These are phyloP conservation scores for Epinotia ramella DNA, from an alignment of 2,888 invertebrate species.

Conservation along the genomic window DNA sequence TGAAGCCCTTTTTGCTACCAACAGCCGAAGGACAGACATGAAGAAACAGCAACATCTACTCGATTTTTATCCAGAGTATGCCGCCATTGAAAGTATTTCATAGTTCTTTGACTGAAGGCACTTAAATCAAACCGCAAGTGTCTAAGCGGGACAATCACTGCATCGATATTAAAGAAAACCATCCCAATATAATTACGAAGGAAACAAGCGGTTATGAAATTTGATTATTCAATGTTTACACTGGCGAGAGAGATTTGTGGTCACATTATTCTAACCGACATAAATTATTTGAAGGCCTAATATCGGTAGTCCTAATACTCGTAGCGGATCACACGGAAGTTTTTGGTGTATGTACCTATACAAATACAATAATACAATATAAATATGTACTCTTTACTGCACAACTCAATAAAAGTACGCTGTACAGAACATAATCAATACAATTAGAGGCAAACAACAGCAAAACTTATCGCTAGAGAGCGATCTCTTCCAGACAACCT, in stretches of 20 bases:
- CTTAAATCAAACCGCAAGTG: slow-evolving; percentile 34
- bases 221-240: slow-evolving; percentile 41
- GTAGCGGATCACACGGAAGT: too few relatives aligned
- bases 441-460: too few relatives aligned
- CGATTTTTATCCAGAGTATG: too few relatives aligned
- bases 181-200: slow-evolving; percentile 37
- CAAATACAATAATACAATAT: background rate
- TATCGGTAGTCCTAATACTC: too few relatives aligned
- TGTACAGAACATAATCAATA: too few relatives aligned
- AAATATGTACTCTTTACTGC: too few relatives aligned
- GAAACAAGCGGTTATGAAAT: slow-evolving; percentile 37
- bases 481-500: too few relatives aligned
- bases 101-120: slow-evolving; percentile 6
- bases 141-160: slow-evolving; percentile 35
- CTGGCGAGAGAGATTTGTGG: slow-evolving; percentile 14
- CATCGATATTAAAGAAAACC: slow-evolving; percentile 35
- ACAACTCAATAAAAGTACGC: too few relatives aligned
- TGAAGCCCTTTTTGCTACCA: too few relatives aligned
- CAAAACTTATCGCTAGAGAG: too few relatives aligned
- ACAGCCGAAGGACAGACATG: too few relatives aligned
- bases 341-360: background rate
- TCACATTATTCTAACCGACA: background rate
- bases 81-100: background rate
- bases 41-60: too few relatives aligned
- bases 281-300: background rate